These are phyloP conservation scores for Polymixis lichenea DNA, from an alignment of 2,888 invertebrate species.

Conservation along the genomic window DNA sequence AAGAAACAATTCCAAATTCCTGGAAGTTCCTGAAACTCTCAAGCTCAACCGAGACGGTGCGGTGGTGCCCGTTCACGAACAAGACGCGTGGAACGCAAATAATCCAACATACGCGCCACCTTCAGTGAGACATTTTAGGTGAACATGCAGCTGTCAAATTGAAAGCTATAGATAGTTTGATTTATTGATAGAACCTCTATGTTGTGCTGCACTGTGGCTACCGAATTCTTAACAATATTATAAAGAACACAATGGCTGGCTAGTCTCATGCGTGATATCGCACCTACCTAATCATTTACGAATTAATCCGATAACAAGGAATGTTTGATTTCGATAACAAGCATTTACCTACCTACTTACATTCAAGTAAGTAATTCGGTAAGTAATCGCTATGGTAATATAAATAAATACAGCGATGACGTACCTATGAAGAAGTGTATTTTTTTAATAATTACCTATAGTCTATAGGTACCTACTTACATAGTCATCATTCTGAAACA, in stretches of 20 bases:
- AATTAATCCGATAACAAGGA: slow-evolving; percentile 18
- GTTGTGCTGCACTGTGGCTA: neutral
- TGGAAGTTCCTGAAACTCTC: too few relatives aligned
- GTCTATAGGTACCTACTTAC: too few relatives aligned
- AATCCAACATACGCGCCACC: too few relatives aligned
- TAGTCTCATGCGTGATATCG: slow-evolving; percentile 6
- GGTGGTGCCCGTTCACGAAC: too few relatives aligned
- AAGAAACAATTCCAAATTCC: too few relatives aligned
- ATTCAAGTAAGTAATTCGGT: slow-evolving; percentile 1
- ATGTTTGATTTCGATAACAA: slow-evolving; percentile 27
- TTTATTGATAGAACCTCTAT: too few relatives aligned
- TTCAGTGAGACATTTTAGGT: too few relatives aligned
- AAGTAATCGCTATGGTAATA: neutral
- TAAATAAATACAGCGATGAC: neutral
- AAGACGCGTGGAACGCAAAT: too few relatives aligned
- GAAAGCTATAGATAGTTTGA: too few relatives aligned
- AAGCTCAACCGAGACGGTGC: too few relatives aligned
- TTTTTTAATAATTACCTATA: neutral
- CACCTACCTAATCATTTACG: slow-evolving; percentile 5
- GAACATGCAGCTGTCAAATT: too few relatives aligned
- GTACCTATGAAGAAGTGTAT: neutral
- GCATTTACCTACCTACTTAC: neutral
- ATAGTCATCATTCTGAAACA: too few relatives aligned
- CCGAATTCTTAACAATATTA: neutral
- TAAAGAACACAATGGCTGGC: slow-evolving; percentile 1